Evolutionary conservation across 2,113 vertebrate genomes (phyloP).

Genomic region (Neomonachus schauinslandi): DNA sequence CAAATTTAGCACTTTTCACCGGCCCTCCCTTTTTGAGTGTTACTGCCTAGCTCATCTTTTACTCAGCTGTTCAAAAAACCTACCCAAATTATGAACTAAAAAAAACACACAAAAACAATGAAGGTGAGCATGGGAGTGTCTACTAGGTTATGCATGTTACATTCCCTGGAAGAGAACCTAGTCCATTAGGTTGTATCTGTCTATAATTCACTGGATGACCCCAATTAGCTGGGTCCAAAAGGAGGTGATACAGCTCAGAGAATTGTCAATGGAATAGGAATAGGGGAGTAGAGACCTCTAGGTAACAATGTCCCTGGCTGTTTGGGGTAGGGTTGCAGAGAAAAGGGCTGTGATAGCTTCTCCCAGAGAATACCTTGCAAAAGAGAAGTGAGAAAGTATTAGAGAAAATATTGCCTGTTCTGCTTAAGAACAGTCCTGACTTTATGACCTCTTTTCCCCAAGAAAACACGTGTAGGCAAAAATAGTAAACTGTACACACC

Average conservation of each 20-base stretch:
- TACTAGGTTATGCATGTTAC: neutral
- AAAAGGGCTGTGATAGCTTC: neutral
- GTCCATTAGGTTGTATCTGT: neutral
- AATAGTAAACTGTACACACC: neutral
- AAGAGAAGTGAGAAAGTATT: conserved; percentile 22
- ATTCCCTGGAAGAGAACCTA: neutral
- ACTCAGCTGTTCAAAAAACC: neutral
- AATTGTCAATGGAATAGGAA: neutral
- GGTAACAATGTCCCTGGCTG: neutral
- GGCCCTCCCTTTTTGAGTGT: neutral
- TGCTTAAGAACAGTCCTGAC: neutral
- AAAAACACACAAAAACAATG: neutral
- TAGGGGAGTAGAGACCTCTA: neutral
- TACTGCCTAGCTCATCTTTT: neutral
- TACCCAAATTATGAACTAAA: neutral
- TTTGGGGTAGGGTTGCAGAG: neutral
- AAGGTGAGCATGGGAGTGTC: neutral
- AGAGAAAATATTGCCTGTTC: neutral
- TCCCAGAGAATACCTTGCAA: neutral
- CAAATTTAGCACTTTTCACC: neutral
- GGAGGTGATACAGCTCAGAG: neutral
- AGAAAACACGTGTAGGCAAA: neutral
- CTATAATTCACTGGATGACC: neutral
- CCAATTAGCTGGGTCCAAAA: neutral
- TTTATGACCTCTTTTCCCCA: conserved; percentile 17